phyloP scores from a whole-genome alignment of 2,797 vertebrate species.

The Hirundo rustica region DNA sequence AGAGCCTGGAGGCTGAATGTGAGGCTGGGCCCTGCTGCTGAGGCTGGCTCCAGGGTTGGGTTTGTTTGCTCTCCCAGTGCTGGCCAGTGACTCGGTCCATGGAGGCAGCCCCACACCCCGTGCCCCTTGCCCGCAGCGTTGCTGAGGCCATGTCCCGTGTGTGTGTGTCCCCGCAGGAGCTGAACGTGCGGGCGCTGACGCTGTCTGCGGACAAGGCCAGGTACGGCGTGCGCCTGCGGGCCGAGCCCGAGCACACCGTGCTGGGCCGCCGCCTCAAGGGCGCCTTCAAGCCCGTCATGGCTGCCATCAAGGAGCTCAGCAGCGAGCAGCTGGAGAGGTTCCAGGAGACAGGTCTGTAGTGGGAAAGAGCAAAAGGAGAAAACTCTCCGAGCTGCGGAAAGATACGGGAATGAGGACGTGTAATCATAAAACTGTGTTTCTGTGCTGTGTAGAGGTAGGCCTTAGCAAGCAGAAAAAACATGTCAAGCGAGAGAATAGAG shows the following conservation, averaged over 20 bases:
- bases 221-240: conserved; percentile 89
- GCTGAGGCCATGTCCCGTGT: background rate
- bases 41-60: background rate
- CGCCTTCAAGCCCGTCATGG: conserved; percentile 88
- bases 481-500: background rate
- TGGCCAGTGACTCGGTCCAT: rapidly evolving
- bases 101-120: rapidly evolving
- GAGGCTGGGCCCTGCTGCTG: background rate
- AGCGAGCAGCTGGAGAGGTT: conserved; percentile 89
- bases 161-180: conserved; percentile 78
- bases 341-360: conserved; percentile 85
- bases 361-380: too few relatives aligned
- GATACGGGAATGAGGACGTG: background rate
- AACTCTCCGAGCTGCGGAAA: background rate
- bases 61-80: background rate
- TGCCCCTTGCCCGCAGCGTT: too few relatives aligned
- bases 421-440: background rate
- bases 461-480: background rate
- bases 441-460: background rate
- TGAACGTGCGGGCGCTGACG: conserved; percentile 92
- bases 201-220: conserved; percentile 91
- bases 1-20: background rate
- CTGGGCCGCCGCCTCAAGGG: conserved; percentile 94
- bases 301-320: conserved; percentile 89
- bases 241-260: conserved; percentile 97